Conservation (phyloP, 2,113 vertebrate species). For the Petromus typicus region DNA sequence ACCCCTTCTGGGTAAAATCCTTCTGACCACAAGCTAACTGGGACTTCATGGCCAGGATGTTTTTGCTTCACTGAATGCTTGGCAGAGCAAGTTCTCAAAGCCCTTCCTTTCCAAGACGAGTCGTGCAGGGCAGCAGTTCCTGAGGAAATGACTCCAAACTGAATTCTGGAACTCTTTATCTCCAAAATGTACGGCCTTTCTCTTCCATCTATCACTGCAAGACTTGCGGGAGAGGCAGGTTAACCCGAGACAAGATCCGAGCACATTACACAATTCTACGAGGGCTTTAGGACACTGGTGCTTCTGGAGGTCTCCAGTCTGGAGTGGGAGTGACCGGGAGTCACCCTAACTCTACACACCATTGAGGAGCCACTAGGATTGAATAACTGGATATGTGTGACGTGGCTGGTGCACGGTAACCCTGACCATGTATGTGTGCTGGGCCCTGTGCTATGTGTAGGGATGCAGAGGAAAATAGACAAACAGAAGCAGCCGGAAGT, state of each 20-base stretch:
- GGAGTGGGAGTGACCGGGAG: neutral
- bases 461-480: neutral
- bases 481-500: neutral
- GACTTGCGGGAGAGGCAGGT: neutral
- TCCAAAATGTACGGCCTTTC: slow-evolving; percentile 4
- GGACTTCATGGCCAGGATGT: slow-evolving; percentile 23
- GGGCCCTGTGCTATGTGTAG: neutral
- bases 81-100: neutral
- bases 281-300: neutral
- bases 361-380: neutral
- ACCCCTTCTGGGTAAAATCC: neutral
- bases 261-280: neutral
- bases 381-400: neutral
- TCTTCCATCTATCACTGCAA: neutral
- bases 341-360: neutral
- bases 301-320: neutral
- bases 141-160: neutral
- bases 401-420: neutral
- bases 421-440: neutral
- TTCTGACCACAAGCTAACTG: slow-evolving; percentile 7
- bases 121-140: neutral
- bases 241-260: slow-evolving; percentile 4
- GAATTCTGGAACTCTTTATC: neutral
- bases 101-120: neutral
- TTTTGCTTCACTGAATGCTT: slow-evolving; percentile 17